phyloP scores from a whole-genome alignment of 1,140 invertebrate species.

The Luehdorfia chinensis region DNA sequence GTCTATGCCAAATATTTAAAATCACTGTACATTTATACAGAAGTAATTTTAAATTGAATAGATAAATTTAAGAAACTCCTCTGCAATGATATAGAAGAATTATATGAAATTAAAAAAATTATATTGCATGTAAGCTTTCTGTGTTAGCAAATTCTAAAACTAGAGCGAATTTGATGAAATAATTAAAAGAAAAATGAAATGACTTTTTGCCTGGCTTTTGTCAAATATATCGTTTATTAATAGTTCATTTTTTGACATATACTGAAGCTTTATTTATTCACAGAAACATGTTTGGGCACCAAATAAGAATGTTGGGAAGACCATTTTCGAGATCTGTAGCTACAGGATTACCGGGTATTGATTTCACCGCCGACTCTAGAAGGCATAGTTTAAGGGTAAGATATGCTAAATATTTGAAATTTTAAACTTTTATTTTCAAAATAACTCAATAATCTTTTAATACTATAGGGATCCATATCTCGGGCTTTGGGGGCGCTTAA shows the following conservation, averaged over 20 bases:
- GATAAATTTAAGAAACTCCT: slow-evolving; percentile 4
- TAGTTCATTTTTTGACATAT: slow-evolving; percentile 24
- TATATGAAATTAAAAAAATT: slow-evolving; percentile 28
- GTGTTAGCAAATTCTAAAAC: slow-evolving; percentile 53
- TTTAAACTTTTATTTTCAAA: not conserved
- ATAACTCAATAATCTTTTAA: not conserved
- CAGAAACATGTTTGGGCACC: slow-evolving; percentile 72
- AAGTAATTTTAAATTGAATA: slow-evolving; percentile 13
- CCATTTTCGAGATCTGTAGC: slow-evolving; percentile 70
- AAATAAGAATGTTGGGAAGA: slow-evolving; percentile 71
- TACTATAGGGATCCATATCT: slow-evolving; percentile 83
- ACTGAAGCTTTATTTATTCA: slow-evolving; percentile 29
- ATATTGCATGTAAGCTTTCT: slow-evolving; percentile 69
- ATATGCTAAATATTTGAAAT: not conserved
- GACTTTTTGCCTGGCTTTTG: slow-evolving; percentile 61
- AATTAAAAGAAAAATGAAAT: slow-evolving; percentile 28
- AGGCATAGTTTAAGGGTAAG: slow-evolving; percentile 67
- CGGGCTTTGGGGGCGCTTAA: slow-evolving; percentile 83
- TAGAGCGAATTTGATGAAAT: slow-evolving; percentile 50
- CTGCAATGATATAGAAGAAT: slow-evolving; percentile 7
- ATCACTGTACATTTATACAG: slow-evolving; percentile 31
- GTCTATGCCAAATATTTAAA: slow-evolving; percentile 59
- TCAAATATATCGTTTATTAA: slow-evolving; percentile 41
- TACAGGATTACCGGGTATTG: slow-evolving; percentile 66
- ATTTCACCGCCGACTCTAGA: slow-evolving; percentile 62